These are phyloP conservation scores for Eristalis tenax DNA, from an alignment of 2,888 invertebrate species.

Conservation along the genomic window DNA sequence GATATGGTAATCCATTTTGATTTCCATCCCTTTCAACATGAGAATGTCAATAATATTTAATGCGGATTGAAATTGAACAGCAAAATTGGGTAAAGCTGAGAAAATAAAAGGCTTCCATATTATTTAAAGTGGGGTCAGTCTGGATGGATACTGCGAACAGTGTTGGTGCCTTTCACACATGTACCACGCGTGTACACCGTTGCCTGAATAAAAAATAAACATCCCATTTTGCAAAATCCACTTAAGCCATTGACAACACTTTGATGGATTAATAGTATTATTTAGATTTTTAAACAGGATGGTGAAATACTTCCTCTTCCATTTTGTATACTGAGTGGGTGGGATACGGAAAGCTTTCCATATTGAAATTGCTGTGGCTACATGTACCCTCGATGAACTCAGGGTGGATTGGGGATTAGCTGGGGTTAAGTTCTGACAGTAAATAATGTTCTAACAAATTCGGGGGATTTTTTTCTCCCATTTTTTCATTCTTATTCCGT, in stretches of 20 bases:
- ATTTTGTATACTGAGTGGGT: not conserved
- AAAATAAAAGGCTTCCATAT: conserved; percentile 57
- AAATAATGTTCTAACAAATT: conserved; percentile 41
- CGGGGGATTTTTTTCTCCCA: not conserved
- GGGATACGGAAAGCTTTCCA: not conserved
- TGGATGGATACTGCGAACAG: not conserved
- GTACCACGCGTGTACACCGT: not conserved
- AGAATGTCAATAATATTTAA: conserved; percentile 66
- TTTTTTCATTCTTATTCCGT: not conserved
- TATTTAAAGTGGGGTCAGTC: conserved; percentile 37
- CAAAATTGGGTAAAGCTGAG: conserved; percentile 54
- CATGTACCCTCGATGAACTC: conserved; percentile 31
- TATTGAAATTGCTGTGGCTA: conserved; percentile 1
- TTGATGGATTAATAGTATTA: conserved; percentile 58
- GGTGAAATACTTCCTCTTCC: conserved; percentile 11
- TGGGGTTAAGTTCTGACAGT: conserved; percentile 42
- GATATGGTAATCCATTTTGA: conserved; percentile 63
- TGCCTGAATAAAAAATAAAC: conserved; percentile 39
- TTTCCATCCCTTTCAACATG: conserved; percentile 41
- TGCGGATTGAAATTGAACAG: conserved; percentile 57
- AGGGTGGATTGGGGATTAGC: conserved; percentile 30
- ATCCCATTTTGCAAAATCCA: conserved; percentile 43
- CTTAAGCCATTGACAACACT: conserved; percentile 57
- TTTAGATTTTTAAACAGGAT: conserved; percentile 29
- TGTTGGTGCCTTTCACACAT: not conserved